Conservation (phyloP, 2,888 invertebrate species). For the Balanococcus diminutus region DNA sequence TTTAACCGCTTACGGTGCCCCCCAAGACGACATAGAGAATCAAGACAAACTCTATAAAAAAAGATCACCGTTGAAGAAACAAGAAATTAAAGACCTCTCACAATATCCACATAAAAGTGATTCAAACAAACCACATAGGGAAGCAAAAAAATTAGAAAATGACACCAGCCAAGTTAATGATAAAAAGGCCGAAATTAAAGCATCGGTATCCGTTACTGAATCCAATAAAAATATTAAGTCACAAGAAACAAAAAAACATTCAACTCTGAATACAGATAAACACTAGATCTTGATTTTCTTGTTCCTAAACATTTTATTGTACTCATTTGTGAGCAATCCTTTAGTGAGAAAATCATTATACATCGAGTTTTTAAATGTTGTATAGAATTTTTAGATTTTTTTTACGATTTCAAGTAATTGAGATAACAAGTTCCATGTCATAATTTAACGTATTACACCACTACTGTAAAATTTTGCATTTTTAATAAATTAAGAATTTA, state of each 20-base stretch:
- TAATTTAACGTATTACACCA: constrained; percentile 3
- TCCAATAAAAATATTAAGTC: neutral
- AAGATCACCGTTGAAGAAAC: constrained; percentile 35
- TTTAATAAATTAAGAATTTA: neutral
- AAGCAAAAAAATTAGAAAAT: neutral
- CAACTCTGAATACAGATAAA: neutral
- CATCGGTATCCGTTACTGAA: neutral
- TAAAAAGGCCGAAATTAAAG: neutral
- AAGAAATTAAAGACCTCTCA: neutral
- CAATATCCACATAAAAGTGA: neutral
- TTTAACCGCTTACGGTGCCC: constrained; percentile 30
- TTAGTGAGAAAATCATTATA: neutral
- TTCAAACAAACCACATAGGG: neutral
- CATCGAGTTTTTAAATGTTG: neutral
- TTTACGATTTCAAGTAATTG: no score
- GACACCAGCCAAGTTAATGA: neutral
- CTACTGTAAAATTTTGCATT: constrained; percentile 29
- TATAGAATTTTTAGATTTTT: no score
- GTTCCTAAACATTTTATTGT: neutral
- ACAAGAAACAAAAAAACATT: neutral
- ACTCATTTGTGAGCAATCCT: neutral
- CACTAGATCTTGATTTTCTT: neutral
- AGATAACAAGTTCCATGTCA: neutral
- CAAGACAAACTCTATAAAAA: constrained; percentile 33
- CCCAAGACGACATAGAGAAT: constrained; percentile 30